Percentiles rank a stretch among this genome's conserved stretches.
These are phyloP conservation scores for Anthonomus grandis DNA, from an alignment of 1,140 invertebrate species.

Conservation along the genomic window DNA sequence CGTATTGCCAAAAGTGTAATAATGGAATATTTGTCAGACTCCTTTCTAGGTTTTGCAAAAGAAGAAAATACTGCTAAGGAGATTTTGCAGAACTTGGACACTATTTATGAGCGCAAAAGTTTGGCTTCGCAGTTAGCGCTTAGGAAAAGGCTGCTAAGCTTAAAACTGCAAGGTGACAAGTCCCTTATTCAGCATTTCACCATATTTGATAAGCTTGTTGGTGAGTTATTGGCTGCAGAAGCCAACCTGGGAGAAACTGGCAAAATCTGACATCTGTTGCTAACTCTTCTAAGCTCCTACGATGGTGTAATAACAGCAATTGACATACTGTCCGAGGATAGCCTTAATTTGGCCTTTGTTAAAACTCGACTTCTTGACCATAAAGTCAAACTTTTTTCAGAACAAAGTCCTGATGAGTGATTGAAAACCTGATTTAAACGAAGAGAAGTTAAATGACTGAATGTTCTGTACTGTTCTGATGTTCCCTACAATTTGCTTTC, in stretches of 20 bases:
- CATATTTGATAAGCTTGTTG: too few relatives aligned
- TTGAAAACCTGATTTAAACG: too few relatives aligned
- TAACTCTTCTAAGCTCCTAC: conserved; percentile 43
- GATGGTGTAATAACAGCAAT: conserved; percentile 47
- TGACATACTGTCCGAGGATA: conserved; percentile 42
- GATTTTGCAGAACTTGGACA: too few relatives aligned
- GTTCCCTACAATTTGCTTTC: neutral
- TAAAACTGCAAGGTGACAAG: too few relatives aligned
- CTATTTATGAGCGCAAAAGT: too few relatives aligned
- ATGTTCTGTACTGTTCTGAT: neutral
- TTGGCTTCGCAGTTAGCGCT: too few relatives aligned
- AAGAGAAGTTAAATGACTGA: neutral
- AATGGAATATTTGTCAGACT: neutral
- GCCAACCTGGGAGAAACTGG: conserved; percentile 27
- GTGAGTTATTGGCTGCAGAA: conserved; percentile 42
- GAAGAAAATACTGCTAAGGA: neutral
- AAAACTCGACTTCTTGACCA: conserved; percentile 15
- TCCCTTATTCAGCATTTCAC: too few relatives aligned
- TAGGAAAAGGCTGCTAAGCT: neutral
- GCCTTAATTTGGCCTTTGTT: conserved; percentile 36
- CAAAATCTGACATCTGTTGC: conserved; percentile 42
- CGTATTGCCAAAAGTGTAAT: conserved; percentile 38
- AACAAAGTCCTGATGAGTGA: too few relatives aligned
- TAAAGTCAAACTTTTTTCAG: neutral
- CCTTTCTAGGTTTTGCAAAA: neutral